Evolutionary conservation across 2,113 vertebrate species (phyloP), one percentile per base, ranked within the genome.

Genomic region (Coturnix japonica): DNA sequence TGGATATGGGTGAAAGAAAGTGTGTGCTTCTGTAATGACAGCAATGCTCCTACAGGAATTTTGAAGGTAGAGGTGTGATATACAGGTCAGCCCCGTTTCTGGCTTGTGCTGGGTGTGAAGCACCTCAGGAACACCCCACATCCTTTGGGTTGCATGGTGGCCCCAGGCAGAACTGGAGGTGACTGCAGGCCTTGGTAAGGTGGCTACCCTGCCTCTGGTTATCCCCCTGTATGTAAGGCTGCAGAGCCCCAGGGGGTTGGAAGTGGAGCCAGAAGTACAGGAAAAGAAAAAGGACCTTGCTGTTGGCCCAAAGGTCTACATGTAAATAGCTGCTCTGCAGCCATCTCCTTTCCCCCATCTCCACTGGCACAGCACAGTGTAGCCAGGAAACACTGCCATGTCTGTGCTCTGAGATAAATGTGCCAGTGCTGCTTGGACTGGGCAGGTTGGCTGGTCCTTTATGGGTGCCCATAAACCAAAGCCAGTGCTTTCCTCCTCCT

Each of bases 171-270:
- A 71, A 69, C 7, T 6, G 19, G 39, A 35, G 35, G 37, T 69
- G 47, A 20, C n/a, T 33, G 43, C 60, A 21, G 11, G 7, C 19
- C 21, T 54, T 22, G 71, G n/a, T 20, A 16, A 28, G 7, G 23
- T 37, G 71, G 41, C 60, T 91, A 56, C 49, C 31, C 57, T 2
- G 3, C 44, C 43, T 65, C 37, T 43, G 4, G 5, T 72, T 13
- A 3, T 57, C 11, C 59, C 39, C 51, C 43, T 44, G 28, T 70
- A 16, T 7, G 1, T 0, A 6, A 4, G 5, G 1, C 1, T 20
- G 43, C 49, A 25, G 79, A 89, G 2, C 64, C 53, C 30, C 1
- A 2, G 19, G 56, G 67, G 47, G 17, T 65, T 39, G 33, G 13
- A 33, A 75, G 20, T n/a, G 33, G 33, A 16, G 74, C 74, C 85